Conservation (phyloP, 2,888 invertebrate species). For the Acleris sparsana region DNA sequence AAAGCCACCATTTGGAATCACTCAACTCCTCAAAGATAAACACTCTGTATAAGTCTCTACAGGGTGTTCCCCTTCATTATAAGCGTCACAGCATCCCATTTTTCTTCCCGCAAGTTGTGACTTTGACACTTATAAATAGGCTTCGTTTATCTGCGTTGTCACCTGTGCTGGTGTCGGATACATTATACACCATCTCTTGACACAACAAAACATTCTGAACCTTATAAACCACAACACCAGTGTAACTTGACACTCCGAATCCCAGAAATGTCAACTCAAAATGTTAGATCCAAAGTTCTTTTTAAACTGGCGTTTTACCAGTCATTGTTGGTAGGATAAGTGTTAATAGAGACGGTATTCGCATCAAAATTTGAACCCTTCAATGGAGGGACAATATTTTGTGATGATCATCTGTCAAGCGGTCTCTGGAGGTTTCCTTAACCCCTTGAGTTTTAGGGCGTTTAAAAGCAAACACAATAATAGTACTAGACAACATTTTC, state of each 20-base stretch:
- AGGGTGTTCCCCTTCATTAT: conserved; percentile 14
- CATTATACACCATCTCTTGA: conserved; percentile 33
- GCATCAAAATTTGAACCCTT: conserved; percentile 38
- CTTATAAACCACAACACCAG: conserved; percentile 17
- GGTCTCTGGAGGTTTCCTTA: conserved; percentile 48
- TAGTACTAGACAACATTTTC: too few species aligned
- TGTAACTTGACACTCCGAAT: conserved; percentile 1
- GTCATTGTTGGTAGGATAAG: conserved; percentile 35
- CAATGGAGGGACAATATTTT: conserved; percentile 48
- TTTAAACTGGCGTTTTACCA: conserved; percentile 3
- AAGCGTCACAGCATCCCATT: conserved; percentile 35
- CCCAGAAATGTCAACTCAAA: neutral
- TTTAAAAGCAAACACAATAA: too few species aligned
- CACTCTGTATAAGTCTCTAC: conserved; percentile 5
- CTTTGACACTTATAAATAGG: conserved; percentile 69
- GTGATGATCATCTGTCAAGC: conserved; percentile 46
- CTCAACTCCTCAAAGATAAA: conserved; percentile 17
- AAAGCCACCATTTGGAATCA: neutral
- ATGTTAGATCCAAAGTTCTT: conserved; percentile 3
- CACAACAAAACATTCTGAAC: conserved; percentile 36
- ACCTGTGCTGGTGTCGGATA: conserved; percentile 48
- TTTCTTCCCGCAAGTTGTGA: conserved; percentile 43
- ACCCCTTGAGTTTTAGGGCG: too few species aligned
- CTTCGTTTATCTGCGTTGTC: conserved; percentile 56
- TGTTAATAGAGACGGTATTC: conserved; percentile 40